These are phyloP conservation scores for Drosophila navojoa DNA, from an alignment of 1,140 invertebrate species.

Conservation along the genomic window DNA sequence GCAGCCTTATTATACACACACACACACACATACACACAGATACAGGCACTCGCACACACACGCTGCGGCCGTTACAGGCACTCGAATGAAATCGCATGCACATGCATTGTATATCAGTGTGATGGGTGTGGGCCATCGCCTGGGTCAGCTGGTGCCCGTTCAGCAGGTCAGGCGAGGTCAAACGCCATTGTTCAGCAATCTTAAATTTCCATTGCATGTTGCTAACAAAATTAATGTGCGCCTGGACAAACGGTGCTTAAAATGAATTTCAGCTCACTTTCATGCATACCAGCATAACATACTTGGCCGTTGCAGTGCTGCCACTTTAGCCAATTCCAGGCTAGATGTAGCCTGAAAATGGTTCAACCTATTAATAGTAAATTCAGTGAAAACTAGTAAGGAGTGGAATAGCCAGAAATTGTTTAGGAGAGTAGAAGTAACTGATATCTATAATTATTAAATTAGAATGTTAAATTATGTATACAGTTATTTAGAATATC, in stretches of 20 bases:
- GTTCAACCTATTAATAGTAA: too few relatives aligned
- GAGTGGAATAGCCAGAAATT: too few relatives aligned
- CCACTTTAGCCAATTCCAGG: too few relatives aligned
- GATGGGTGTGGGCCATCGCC: conserved; percentile 7
- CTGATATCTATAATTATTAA: too few relatives aligned
- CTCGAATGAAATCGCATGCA: conserved; percentile 47
- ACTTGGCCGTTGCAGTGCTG: background rate
- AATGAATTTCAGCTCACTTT: conserved; percentile 2
- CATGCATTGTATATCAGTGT: conserved; percentile 45
- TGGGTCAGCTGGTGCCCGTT: conserved; percentile 44
- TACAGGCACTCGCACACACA: conserved; percentile 12
- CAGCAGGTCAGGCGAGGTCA: conserved; percentile 68
- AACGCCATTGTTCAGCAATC: conserved; percentile 30
- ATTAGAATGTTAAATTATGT: too few relatives aligned
- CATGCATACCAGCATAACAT: conserved; percentile 4
- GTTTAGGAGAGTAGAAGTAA: too few relatives aligned
- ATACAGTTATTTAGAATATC: too few relatives aligned
- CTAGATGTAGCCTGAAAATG: too few relatives aligned
- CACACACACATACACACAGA: conserved; percentile 16
- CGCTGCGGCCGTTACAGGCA: conserved; percentile 35
- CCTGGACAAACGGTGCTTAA: conserved; percentile 1
- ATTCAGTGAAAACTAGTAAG: too few relatives aligned
- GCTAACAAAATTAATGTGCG: conserved; percentile 33
- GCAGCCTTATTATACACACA: conserved; percentile 63
- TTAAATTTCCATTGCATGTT: conserved; percentile 43